phyloP scores from a whole-genome alignment of 1,140 invertebrate genomes.

The Coelopa frigida region DNA sequence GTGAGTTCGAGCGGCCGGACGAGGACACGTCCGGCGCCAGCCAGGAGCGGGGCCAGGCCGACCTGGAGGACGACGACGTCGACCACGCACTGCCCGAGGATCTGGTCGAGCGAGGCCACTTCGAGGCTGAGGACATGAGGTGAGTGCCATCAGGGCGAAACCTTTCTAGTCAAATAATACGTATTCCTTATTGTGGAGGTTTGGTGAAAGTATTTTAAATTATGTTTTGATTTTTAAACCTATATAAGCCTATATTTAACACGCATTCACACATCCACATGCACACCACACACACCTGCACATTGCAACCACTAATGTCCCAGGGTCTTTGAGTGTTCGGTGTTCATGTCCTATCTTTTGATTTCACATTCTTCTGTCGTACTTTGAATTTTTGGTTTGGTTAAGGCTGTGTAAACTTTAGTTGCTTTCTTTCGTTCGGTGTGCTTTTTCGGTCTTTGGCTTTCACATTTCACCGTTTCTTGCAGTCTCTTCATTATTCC shows the following conservation, averaged over 20 bases:
- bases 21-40: too few species aligned
- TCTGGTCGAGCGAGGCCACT: constrained; percentile 20
- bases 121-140: constrained; percentile 40
- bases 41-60: too few species aligned
- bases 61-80: constrained; percentile 23
- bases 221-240: constrained; percentile 6
- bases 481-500: too few species aligned
- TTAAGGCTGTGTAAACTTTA: too few species aligned
- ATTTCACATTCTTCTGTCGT: too few species aligned
- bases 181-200: neutral
- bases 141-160: constrained; percentile 20
- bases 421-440: too few species aligned
- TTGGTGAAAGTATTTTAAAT: neutral
- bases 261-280: constrained; percentile 5
- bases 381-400: too few species aligned
- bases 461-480: too few species aligned
- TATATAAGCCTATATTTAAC: neutral
- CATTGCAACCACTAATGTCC: too few species aligned
- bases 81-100: constrained; percentile 14
- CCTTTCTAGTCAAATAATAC: constrained; percentile 1
- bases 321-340: too few species aligned
- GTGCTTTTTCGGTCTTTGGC: too few species aligned
- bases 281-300: constrained; percentile 6
- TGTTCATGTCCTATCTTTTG: too few species aligned
- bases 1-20: neutral